These are phyloP conservation scores for Brachymystax lenok DNA, from an alignment of 2,797 vertebrate species.

Conservation along the genomic window DNA sequence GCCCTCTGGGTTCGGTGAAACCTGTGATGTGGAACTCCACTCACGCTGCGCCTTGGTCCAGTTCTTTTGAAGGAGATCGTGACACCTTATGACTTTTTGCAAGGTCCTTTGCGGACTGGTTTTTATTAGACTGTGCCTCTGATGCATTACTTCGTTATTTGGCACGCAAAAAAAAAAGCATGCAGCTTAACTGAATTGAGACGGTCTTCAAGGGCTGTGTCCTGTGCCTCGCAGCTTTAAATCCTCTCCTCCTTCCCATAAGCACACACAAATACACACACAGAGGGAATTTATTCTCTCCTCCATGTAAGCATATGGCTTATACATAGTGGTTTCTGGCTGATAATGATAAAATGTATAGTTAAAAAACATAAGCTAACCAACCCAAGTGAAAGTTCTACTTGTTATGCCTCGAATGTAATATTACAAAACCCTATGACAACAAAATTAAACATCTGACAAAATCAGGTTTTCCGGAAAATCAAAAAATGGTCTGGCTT, in stretches of 20 bases:
- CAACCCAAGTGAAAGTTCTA: neutral
- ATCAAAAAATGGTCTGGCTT: neutral
- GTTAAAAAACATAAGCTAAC: neutral
- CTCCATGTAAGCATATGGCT: neutral
- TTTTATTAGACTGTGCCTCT: neutral
- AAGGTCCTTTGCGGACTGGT: neutral
- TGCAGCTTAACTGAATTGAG: neutral
- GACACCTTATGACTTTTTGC: neutral
- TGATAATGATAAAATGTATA: neutral
- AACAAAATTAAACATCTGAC: neutral
- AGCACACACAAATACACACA: neutral
- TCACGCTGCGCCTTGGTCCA: no score
- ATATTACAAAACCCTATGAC: neutral
- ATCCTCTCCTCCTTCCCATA: neutral
- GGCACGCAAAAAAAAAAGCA: neutral
- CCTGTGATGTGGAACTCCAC: no score
- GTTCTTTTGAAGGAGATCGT: no score
- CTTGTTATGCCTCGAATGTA: neutral
- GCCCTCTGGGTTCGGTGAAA: no score
- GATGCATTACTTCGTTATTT: neutral
- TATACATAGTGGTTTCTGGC: neutral
- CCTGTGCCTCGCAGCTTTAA: neutral
- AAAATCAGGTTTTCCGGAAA: neutral
- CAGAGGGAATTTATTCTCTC: neutral
- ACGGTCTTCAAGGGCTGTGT: neutral